A percentile compares a stretch with the other conserved stretches of the same genome.
Evolutionary conservation across 2,113 vertebrate species (phyloP).

Genomic region (Alouatta palliata): DNA sequence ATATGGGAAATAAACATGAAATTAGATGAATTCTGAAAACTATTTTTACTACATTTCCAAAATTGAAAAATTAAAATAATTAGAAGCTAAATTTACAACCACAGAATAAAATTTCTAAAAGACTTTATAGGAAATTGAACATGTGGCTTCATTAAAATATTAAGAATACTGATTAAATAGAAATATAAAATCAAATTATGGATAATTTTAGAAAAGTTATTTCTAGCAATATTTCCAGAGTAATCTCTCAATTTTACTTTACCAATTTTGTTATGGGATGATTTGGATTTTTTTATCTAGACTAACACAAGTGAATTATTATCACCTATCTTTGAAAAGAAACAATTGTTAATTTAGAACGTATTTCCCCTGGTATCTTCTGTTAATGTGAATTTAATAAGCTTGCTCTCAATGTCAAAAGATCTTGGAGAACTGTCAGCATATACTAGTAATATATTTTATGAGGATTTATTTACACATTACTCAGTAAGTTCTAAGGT

Average conservation of each 20-base stretch:
- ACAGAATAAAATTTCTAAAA: background rate
- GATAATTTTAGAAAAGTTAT: background rate
- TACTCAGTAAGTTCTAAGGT: background rate
- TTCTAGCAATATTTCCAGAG: background rate
- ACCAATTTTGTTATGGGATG: background rate
- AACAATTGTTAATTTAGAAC: background rate
- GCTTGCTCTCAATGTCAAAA: background rate
- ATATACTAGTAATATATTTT: background rate
- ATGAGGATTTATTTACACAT: conserved; percentile 12
- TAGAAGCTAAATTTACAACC: background rate
- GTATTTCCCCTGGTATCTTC: background rate
- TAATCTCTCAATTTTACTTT: background rate
- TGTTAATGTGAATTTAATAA: background rate
- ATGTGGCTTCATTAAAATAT: background rate
- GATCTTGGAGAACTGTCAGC: background rate
- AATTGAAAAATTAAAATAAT: background rate
- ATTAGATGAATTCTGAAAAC: background rate
- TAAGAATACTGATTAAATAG: background rate
- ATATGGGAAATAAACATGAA: background rate
- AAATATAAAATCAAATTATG: background rate
- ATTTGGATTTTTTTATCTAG: background rate
- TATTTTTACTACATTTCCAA: background rate
- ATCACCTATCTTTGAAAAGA: conserved; percentile 29
- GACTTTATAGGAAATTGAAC: background rate
- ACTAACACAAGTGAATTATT: conserved; percentile 22